Evolutionary conservation across 53 echinoderm and acorn worm species (phyloP).

Genomic region (Actinopyga echinites): DNA sequence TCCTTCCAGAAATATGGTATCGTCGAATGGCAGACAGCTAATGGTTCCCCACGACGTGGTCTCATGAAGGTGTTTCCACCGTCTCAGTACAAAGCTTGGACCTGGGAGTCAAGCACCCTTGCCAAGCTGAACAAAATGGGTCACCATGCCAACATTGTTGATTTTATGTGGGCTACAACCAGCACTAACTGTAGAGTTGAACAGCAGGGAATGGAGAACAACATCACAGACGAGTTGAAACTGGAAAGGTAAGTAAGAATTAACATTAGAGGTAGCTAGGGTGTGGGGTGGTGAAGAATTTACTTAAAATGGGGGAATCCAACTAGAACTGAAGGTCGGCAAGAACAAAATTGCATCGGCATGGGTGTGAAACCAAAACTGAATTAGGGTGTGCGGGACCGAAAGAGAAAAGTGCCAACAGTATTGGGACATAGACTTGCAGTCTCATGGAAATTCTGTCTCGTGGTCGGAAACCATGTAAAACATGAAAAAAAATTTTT

Average conservation of each 20-base stretch:
- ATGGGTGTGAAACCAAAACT: no score
- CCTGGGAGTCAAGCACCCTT: conserved; percentile 74
- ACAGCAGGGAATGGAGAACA: conserved; percentile 25
- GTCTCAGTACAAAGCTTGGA: conserved; percentile 81
- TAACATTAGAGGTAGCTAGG: not conserved
- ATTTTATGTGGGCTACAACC: conserved; percentile 92
- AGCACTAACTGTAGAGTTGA: conserved; percentile 82
- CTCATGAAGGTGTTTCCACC: conserved; percentile 83
- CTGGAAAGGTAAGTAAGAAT: conserved; percentile 60
- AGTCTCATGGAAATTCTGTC: no score
- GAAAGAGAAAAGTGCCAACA: no score
- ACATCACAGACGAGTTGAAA: conserved; percentile 8
- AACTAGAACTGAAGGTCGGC: no score
- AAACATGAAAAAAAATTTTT: no score
- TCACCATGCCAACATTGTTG: conserved; percentile 82
- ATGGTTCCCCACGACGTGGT: conserved; percentile 83
- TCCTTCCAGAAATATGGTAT: conserved; percentile 72
- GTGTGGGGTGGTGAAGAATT: not conserved
- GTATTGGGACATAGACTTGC: no score
- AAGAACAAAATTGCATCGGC: no score
- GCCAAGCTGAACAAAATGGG: conserved; percentile 68
- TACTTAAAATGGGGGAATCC: no score
- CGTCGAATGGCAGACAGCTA: conserved; percentile 86
- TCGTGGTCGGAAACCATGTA: no score
- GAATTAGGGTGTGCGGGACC: no score